Base-by-base conservation (phyloP, 2,888 invertebrate species). In the Cryptus armator region DNA sequence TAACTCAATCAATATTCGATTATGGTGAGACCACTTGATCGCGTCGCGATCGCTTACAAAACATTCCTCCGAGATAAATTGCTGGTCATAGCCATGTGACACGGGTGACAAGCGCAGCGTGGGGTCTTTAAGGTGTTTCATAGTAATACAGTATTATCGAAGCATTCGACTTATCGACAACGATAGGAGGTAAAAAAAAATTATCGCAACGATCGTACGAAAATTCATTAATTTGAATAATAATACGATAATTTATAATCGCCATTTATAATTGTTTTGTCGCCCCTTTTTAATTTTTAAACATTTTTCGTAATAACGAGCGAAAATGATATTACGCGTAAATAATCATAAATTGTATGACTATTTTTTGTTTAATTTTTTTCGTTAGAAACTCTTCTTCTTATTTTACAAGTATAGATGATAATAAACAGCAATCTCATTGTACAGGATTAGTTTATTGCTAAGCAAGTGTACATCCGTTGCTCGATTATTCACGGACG, bases 1-100 rank as follows among this genome's bases (percentile, higher is more conserved):
- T 70, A 66, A 82, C 75, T 82, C 70, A 85, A 85, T 85, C 81
- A 82, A 75, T 82, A 71, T 85, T 85, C 85, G 82, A 85, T 85
- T 85, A 85, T 75, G 78, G 82, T 85, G 85, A 82, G 82, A 85
- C 78, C 64, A 79, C 71, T 79, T 32, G 85, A 85, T 81, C 68
- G 64, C 67, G 68, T 77, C 53, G 74, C 81, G 81, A 84, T 77
- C 81, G 43, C 37, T 46, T 3, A 62, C 46, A 56, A 51, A 48
- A 43, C 62, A 74, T 78, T 74, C 64, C 68, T 64, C 32, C 43
- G 66, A 51, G 82, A 81, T 85, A 82, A 85, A 85, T 82, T 67
- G 85, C 82, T 75, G 75, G 85, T 85, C 81, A 82, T 71, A 75
- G 75, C 48, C 56, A 62, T 71, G 75, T 85, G 85, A 84, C 81